phyloP scores from a whole-genome alignment of 2,888 invertebrate species.

The Strigamia transsilvanica region DNA sequence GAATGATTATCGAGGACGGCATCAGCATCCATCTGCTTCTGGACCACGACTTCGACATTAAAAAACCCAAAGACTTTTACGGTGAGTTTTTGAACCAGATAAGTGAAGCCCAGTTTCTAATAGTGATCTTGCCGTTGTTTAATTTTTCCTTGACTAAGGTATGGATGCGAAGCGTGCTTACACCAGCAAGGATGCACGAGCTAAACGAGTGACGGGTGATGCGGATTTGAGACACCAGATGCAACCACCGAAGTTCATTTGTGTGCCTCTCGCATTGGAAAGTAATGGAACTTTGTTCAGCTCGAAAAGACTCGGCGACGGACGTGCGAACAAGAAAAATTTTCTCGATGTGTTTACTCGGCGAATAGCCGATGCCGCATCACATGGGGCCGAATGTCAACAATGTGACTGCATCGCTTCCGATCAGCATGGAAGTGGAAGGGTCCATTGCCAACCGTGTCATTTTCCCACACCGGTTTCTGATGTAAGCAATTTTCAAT shows the following conservation, averaged over 20 bases:
- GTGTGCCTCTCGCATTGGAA: conserved; percentile 82
- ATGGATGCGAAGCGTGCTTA: conserved; percentile 80
- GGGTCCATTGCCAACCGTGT: conserved; percentile 56
- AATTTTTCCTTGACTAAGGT: conserved; percentile 69
- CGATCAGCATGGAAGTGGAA: conserved; percentile 61
- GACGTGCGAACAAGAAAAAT: conserved; percentile 70
- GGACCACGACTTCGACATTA: conserved; percentile 80
- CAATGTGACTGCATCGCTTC: conserved; percentile 76
- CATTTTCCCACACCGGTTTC: not conserved
- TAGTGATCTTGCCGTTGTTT: too few relatives aligned
- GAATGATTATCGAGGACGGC: conserved; percentile 81
- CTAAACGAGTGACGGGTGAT: conserved; percentile 74
- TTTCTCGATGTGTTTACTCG: conserved; percentile 74
- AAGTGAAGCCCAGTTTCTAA: too few relatives aligned
- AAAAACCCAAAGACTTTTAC: conserved; percentile 77
- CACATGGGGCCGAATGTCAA: conserved; percentile 70
- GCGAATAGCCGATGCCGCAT: conserved; percentile 72
- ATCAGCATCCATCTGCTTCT: conserved; percentile 83
- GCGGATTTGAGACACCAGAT: conserved; percentile 76
- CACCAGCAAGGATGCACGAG: conserved; percentile 76
- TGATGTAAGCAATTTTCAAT: not conserved
- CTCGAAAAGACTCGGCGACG: conserved; percentile 70
- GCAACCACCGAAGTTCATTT: conserved; percentile 78
- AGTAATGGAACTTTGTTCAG: conserved; percentile 79
- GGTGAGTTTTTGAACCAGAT: conserved; percentile 67